These are phyloP conservation scores for Chlorops oryzae DNA, from an alignment of 1,140 invertebrate species.

Conservation along the genomic window DNA sequence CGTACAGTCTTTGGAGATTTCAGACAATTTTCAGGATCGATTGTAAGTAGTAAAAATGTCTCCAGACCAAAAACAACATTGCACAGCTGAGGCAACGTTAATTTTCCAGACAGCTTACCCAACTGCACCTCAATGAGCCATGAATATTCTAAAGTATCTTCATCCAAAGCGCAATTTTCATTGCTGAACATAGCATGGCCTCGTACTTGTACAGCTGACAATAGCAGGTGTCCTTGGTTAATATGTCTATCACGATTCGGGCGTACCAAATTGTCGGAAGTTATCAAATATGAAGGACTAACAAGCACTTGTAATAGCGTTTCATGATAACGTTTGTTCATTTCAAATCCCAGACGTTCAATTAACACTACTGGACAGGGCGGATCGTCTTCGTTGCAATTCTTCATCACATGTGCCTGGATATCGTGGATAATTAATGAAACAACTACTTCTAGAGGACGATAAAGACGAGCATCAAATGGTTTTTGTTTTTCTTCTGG, in stretches of 20 bases:
- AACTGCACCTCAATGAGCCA: conserved; percentile 84
- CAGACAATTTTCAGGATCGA: conserved; percentile 84
- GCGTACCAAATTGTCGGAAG: conserved; percentile 64
- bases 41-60: conserved; percentile 77
- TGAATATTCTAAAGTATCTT: conserved; percentile 94
- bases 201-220: conserved; percentile 82
- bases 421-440: conserved; percentile 94
- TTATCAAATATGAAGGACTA: conserved; percentile 80
- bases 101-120: conserved; percentile 72
- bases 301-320: conserved; percentile 86
- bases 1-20: conserved; percentile 68
- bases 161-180: conserved; percentile 77
- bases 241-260: conserved; percentile 67
- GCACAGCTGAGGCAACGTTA: conserved; percentile 75
- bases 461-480: conserved; percentile 80
- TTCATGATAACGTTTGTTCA: conserved; percentile 88
- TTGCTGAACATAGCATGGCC: conserved; percentile 98
- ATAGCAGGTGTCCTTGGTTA: conserved; percentile 80
- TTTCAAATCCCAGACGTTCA: conserved; percentile 91
- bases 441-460: conserved; percentile 85
- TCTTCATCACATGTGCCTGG: conserved; percentile 86
- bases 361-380: conserved; percentile 85
- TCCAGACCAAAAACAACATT: conserved; percentile 82
- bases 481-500: conserved; percentile 53
- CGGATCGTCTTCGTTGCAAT: conserved; percentile 78